Base-by-base conservation (phyloP, 2,113 vertebrate genomes). In the Oreotrochilus melanogaster region DNA sequence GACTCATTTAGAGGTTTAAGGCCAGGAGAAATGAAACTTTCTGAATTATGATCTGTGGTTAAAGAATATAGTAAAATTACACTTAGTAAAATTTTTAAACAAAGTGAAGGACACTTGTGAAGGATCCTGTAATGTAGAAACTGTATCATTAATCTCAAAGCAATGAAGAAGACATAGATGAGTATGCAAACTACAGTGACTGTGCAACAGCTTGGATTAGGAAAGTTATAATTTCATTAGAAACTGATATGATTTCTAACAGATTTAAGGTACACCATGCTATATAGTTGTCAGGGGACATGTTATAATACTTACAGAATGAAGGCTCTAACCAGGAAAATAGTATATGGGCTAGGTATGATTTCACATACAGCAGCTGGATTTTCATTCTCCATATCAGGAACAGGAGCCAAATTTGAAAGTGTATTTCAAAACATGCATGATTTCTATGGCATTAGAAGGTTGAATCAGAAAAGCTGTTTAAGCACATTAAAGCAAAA, bases 131-230 rank as follows among this genome's bases (percentile, higher is more conserved):
- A 50, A 28, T 12, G 3, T 65, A 51, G 35, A 78, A 65, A 79
- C 13, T 35, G 5, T 18, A 25, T 8, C 0, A 0, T 9, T 47
- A 30, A n/a, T 62, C 24, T 81, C 30, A 51, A 1, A 66, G 14
- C 8, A 72, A 14, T 10, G 11, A 58, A 37, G 22, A 42, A 81
- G 78, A 78, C 14, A 7, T 6, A 10, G 11, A 56, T 28, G 3
- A 27, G 30, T 37, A 21, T 11, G 5, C 16, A 67, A 66, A 43
- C 5, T 19, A n/a, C 33, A 47, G 25, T 1, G 12, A 37, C 16
- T 25, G 7, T 27, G 3, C 64, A 37, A 42, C 22, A 72, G 8
- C 7, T 78, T 73, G 19, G 48, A 43, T 69, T 53, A 73, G 37
- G 14, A 60, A 70, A 84, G 8, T 9, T 14, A 18, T 6, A 0